Conservation (phyloP, 2,888 invertebrate genomes). For the Ophioninae sp. region DNA sequence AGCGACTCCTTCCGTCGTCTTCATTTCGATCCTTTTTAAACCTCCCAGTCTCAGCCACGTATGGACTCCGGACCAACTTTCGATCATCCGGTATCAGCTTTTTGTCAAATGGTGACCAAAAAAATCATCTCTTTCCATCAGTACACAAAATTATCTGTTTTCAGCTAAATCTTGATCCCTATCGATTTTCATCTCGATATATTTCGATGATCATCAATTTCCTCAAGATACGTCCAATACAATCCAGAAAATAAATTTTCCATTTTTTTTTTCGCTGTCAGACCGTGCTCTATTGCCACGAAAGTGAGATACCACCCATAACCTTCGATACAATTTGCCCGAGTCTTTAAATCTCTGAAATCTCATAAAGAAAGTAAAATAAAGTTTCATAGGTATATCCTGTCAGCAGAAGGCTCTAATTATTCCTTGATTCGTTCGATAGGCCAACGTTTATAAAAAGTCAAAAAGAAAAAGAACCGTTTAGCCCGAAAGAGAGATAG, state of each 20-base stretch:
- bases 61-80: neutral
- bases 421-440: slow-evolving; percentile 59
- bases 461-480: slow-evolving; percentile 15
- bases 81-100: too few species aligned
- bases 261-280: neutral
- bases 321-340: slow-evolving; percentile 47
- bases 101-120: too few species aligned
- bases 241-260: neutral
- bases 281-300: slow-evolving; percentile 23
- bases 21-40: slow-evolving; percentile 53
- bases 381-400: neutral
- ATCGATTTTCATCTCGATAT: too few species aligned
- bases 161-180: too few species aligned
- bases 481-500: too few species aligned
- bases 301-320: slow-evolving; percentile 47
- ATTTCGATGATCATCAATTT: too few species aligned
- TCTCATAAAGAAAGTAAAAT: slow-evolving; percentile 29
- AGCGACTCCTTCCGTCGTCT: slow-evolving; percentile 37
- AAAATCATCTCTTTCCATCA: too few species aligned
- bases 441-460: slow-evolving; percentile 23
- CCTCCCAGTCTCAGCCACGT: slow-evolving; percentile 44
- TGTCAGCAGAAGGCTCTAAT: slow-evolving; percentile 39
- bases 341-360: slow-evolving; percentile 35
- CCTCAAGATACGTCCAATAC: too few species aligned
- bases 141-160: too few species aligned